Conservation (phyloP, 2,797 vertebrate species). For the Setipinna tenuifilis region DNA sequence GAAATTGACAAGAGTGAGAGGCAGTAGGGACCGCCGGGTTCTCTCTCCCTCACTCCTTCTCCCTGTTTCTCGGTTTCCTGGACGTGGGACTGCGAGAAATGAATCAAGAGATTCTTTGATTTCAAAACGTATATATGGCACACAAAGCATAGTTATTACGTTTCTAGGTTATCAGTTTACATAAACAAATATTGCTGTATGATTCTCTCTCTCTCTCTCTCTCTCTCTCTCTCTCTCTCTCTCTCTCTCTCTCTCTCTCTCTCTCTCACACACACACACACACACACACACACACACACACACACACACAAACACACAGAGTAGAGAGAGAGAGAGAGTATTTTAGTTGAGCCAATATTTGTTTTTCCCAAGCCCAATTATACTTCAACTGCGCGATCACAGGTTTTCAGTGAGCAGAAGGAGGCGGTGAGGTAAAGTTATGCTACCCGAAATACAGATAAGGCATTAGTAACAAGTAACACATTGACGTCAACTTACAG, state of each 20-base stretch:
- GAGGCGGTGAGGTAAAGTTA: not conserved
- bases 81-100: not conserved
- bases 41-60: constrained; percentile 10
- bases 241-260: not conserved
- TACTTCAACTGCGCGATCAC: not conserved
- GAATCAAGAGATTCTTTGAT: not conserved
- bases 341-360: constrained; percentile 24
- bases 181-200: not conserved
- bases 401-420: not conserved
- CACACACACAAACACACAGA: not conserved
- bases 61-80: not conserved
- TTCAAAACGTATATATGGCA: not conserved
- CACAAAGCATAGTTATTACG: not conserved
- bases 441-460: not conserved
- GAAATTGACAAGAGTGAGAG: constrained; percentile 44
- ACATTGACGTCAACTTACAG: not conserved
- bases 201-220: not conserved
- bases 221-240: not conserved
- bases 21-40: not conserved
- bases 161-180: not conserved
- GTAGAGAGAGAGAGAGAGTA: not conserved
- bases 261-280: too few relatives aligned
- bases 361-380: constrained; percentile 14
- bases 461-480: not conserved
- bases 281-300: too few relatives aligned